Evolutionary conservation across 2,797 vertebrate species (phyloP).

Genomic region (Hippoglossus hippoglossus): DNA sequence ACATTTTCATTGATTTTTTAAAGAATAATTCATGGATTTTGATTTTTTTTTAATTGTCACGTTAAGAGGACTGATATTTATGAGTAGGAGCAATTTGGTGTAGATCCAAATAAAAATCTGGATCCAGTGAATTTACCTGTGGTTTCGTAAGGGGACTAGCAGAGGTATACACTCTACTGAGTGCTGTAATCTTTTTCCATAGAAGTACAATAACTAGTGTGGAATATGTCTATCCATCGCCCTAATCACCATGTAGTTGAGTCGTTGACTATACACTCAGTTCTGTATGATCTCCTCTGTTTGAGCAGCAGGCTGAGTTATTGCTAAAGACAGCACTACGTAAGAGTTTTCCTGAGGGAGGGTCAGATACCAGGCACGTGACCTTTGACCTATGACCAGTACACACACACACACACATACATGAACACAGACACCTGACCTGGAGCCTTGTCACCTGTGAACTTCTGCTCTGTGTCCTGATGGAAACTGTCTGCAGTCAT

Average conservation of each 20-base stretch:
- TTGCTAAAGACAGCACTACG: constrained; percentile 41
- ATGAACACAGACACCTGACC: constrained; percentile 50
- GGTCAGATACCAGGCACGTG: constrained; percentile 66
- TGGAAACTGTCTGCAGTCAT: constrained; percentile 45
- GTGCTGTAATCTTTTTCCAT: too few species aligned
- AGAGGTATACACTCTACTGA: too few species aligned
- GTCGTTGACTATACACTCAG: constrained; percentile 5
- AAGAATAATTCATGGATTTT: too few species aligned
- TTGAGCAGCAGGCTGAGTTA: constrained; percentile 50
- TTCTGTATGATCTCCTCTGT: constrained; percentile 22
- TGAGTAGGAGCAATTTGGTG: too few species aligned
- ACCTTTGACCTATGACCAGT: constrained; percentile 60
- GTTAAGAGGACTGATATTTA: too few species aligned
- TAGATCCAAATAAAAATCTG: too few species aligned
- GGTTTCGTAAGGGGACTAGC: too few species aligned
- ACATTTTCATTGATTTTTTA: too few species aligned
- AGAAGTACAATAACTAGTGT: background rate
- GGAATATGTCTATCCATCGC: background rate
- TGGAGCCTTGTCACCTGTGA: constrained; percentile 50
- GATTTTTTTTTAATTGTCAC: too few species aligned
- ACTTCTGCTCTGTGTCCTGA: constrained; percentile 48
- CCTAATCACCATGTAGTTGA: constrained; percentile 1
- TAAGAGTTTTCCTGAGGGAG: constrained; percentile 27
- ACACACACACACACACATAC: constrained; percentile 33
- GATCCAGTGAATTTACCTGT: too few species aligned